Conservation (phyloP, 1,140 invertebrate genomes). For the Aphelinus atriplicis region DNA sequence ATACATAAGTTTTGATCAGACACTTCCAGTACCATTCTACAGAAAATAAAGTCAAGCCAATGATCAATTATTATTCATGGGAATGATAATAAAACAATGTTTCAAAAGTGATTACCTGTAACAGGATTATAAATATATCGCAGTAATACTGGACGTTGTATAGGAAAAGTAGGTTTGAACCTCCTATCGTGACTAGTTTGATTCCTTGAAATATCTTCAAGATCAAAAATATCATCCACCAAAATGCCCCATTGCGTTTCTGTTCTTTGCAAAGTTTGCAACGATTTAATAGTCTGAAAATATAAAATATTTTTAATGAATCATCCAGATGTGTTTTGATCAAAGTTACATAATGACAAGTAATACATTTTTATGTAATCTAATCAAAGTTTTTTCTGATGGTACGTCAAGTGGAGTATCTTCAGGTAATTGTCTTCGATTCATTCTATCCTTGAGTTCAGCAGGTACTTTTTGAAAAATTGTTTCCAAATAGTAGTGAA, state of each 20-base stretch:
- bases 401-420: conserved; percentile 77
- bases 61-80: conserved; percentile 5
- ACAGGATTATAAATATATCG: conserved; percentile 74
- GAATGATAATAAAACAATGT: conserved; percentile 4
- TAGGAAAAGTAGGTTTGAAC: conserved; percentile 83
- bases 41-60: conserved; percentile 52
- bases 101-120: conserved; percentile 66
- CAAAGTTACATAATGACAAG: background rate
- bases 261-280: conserved; percentile 89
- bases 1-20: conserved; percentile 77
- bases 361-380: conserved; percentile 78
- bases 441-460: conserved; percentile 79
- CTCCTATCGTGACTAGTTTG: conserved; percentile 76
- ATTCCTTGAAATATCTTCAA: conserved; percentile 91
- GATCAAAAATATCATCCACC: conserved; percentile 79
- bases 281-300: conserved; percentile 81
- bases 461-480: conserved; percentile 88
- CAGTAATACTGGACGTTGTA: conserved; percentile 67
- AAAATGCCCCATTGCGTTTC: conserved; percentile 93
- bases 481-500: conserved; percentile 81
- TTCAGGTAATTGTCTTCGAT: conserved; percentile 70
- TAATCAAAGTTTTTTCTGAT: conserved; percentile 82
- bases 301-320: conserved; percentile 27
- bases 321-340: background rate
- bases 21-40: conserved; percentile 98